A percentile compares a stretch with the other conserved stretches of the same genome.
phyloP scores from a whole-genome alignment of 2,888 invertebrate genomes.

The Polyommatus icarus region DNA sequence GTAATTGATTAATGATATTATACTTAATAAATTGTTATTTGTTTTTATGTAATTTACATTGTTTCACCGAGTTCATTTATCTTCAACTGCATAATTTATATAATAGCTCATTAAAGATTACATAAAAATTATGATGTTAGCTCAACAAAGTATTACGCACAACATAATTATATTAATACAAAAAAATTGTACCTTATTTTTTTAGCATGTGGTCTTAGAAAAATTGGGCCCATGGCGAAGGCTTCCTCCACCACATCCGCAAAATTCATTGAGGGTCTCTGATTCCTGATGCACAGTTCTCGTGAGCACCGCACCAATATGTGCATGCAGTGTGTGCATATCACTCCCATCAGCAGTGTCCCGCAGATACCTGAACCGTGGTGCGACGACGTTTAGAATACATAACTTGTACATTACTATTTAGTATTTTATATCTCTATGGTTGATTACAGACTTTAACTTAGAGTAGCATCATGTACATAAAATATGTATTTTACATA shows the following conservation, averaged over 20 bases:
- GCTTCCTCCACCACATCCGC: conserved; percentile 89
- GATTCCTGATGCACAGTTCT: conserved; percentile 85
- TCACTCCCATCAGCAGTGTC: conserved; percentile 89
- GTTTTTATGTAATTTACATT: background rate
- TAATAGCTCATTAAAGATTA: conserved; percentile 5
- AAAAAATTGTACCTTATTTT: conserved; percentile 77
- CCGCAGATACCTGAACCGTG: conserved; percentile 84
- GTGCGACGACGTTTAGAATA: background rate
- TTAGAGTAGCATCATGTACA: background rate
- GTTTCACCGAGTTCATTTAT: conserved; percentile 1
- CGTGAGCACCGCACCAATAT: conserved; percentile 88
- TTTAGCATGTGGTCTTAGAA: conserved; percentile 81
- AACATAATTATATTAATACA: background rate
- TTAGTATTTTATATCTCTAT: background rate
- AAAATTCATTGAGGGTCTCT: conserved; percentile 87
- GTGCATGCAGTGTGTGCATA: conserved; percentile 97
- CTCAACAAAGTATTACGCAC: background rate
- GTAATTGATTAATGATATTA: background rate
- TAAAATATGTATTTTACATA: conserved; percentile 47
- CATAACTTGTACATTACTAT: background rate
- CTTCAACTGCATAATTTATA: conserved; percentile 9
- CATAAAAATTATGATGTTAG: background rate
- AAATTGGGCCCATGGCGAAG: conserved; percentile 86
- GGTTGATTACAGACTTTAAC: background rate
- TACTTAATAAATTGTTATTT: background rate